These are phyloP conservation scores for Sarotherodon lohbergeri DNA, from an alignment of 2,113 vertebrate genomes.

Conservation along the genomic window DNA sequence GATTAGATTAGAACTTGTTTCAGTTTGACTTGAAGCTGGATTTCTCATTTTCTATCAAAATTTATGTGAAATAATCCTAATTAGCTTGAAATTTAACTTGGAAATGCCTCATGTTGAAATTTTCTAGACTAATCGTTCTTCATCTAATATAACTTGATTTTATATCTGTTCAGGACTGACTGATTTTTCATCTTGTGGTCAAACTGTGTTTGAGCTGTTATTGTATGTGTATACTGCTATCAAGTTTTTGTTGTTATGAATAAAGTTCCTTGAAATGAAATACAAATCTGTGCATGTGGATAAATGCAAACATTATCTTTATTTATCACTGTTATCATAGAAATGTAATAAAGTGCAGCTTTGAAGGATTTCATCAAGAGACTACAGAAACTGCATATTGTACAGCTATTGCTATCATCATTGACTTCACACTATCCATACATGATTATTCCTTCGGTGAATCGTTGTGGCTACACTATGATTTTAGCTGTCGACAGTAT, in stretches of 20 bases:
- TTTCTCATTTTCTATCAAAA: neutral
- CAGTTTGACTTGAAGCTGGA: neutral
- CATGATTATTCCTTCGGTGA: neutral
- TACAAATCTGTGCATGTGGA: neutral
- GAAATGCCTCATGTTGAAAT: neutral
- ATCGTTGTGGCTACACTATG: neutral
- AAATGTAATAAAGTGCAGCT: neutral
- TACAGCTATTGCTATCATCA: neutral
- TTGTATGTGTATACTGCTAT: neutral
- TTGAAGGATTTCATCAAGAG: neutral
- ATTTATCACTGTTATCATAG: neutral
- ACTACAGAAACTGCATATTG: neutral
- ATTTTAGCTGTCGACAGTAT: conserved; percentile 7
- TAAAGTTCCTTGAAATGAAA: neutral
- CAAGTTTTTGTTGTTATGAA: neutral
- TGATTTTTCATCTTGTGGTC: neutral
- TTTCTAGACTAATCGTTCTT: neutral
- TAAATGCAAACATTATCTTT: neutral
- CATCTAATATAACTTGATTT: neutral
- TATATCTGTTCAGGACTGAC: neutral
- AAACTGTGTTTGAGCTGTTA: neutral
- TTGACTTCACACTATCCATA: neutral
- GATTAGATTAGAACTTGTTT: neutral
- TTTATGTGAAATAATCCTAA: neutral
- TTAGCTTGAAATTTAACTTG: neutral